These are phyloP conservation scores for Rhinogobius similis DNA, from an alignment of 2,113 vertebrate species.

Conservation along the genomic window DNA sequence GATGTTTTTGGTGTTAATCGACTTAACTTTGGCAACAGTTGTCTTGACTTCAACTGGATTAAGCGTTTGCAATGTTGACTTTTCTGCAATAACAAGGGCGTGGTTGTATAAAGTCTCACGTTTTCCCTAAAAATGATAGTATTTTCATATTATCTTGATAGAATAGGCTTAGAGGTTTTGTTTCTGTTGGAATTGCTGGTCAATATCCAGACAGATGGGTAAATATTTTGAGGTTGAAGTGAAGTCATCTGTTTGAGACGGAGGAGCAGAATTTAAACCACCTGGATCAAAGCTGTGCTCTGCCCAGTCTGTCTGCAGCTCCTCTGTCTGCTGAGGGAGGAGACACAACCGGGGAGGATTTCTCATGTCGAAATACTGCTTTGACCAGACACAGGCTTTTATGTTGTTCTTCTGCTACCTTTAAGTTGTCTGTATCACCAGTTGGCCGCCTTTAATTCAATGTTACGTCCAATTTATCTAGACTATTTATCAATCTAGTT, in stretches of 20 bases:
- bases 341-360: background rate
- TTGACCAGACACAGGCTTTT: background rate
- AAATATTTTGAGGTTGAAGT: constrained; percentile 4
- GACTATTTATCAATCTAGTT: too few species aligned
- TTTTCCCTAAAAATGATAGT: background rate
- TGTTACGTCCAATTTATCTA: background rate
- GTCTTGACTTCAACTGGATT: background rate
- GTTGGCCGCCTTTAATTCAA: background rate
- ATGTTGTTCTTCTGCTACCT: background rate
- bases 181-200: background rate
- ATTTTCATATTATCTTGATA: background rate
- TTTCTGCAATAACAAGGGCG: constrained; percentile 22
- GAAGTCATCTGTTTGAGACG: background rate
- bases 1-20: background rate
- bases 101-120: background rate
- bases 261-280: constrained; percentile 2
- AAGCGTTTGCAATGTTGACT: constrained; percentile 1
- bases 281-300: background rate
- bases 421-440: too few species aligned
- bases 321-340: background rate
- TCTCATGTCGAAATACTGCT: constrained; percentile 1
- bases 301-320: constrained; percentile 8
- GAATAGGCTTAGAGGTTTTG: background rate
- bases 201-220: background rate
- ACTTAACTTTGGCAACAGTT: constrained; percentile 10